Percentiles rank a stretch among this genome's conserved stretches.
Conservation (phyloP, 2,888 invertebrate genomes). For the Protonemura montana region DNA sequence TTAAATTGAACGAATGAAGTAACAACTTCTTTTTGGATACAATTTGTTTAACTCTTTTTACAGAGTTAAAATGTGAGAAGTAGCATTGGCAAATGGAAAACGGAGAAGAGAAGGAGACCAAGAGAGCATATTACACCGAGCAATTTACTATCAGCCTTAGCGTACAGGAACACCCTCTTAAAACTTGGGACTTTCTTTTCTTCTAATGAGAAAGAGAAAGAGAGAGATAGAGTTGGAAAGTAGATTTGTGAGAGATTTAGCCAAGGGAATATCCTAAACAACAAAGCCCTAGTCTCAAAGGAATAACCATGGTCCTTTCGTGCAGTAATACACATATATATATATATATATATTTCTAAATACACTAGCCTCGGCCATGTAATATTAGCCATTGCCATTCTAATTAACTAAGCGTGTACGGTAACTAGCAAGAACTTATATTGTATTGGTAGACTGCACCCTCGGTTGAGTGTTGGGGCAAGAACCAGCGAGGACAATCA, state of each 20-base stretch:
- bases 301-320: background rate
- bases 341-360: no score
- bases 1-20: conserved; percentile 37
- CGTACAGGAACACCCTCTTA: conserved; percentile 7
- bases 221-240: conserved; percentile 10
- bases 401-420: conserved; percentile 1
- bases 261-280: conserved; percentile 14
- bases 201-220: conserved; percentile 24
- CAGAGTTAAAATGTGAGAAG: conserved; percentile 1
- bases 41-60: conserved; percentile 26
- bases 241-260: conserved; percentile 24
- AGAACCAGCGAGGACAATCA: background rate
- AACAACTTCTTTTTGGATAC: conserved; percentile 28
- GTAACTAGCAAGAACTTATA: background rate
- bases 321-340: background rate
- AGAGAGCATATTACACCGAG: conserved; percentile 1
- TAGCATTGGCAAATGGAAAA: background rate
- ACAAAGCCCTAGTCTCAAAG: background rate
- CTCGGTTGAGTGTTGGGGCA: background rate
- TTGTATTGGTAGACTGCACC: background rate
- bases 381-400: background rate
- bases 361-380: background rate
- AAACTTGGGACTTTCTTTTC: conserved; percentile 27
- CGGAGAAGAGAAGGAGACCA: conserved; percentile 14
- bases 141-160: background rate